A percentile compares a stretch with the other conserved stretches of the same genome.
phyloP scores from a whole-genome alignment of 1,140 invertebrate species.

The Lepidostoma basale region DNA sequence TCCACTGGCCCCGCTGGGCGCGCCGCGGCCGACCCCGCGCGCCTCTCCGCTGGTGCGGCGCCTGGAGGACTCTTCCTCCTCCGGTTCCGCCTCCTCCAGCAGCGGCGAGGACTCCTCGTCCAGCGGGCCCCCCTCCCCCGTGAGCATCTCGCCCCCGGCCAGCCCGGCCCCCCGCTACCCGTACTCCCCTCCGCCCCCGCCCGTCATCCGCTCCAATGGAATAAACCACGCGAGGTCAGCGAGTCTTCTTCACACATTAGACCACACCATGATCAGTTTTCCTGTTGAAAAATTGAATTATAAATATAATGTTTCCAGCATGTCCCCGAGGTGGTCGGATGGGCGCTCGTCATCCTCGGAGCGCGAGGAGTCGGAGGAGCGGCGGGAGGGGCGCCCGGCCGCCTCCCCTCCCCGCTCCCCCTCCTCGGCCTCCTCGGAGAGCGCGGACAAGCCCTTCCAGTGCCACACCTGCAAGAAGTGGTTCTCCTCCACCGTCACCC shows the following conservation, averaged over 20 bases:
- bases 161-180: conserved; percentile 1
- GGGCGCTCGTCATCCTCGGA: conserved; percentile 15
- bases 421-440: conserved; percentile 55
- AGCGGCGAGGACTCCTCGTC: conserved; percentile 47
- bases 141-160: conserved; percentile 42
- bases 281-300: too few species aligned
- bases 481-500: conserved; percentile 56
- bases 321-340: conserved; percentile 13
- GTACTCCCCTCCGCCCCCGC: conserved; percentile 6
- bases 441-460: conserved; percentile 57
- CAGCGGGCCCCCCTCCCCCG: conserved; percentile 35
- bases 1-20: background rate
- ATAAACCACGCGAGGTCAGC: conserved; percentile 50
- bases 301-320: background rate
- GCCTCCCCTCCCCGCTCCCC: conserved; percentile 50
- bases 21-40: background rate
- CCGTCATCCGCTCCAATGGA: conserved; percentile 33
- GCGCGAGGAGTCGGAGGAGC: background rate
- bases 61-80: conserved; percentile 48
- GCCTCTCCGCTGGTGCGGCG: conserved; percentile 46
- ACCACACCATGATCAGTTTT: too few species aligned
- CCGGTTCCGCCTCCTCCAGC: conserved; percentile 51
- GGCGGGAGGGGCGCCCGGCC: conserved; percentile 28
- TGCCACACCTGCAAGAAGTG: conserved; percentile 57
- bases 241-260: too few species aligned